Base-by-base conservation (phyloP, 2,113 vertebrate species). In the Phylloscopus trochiloides region DNA sequence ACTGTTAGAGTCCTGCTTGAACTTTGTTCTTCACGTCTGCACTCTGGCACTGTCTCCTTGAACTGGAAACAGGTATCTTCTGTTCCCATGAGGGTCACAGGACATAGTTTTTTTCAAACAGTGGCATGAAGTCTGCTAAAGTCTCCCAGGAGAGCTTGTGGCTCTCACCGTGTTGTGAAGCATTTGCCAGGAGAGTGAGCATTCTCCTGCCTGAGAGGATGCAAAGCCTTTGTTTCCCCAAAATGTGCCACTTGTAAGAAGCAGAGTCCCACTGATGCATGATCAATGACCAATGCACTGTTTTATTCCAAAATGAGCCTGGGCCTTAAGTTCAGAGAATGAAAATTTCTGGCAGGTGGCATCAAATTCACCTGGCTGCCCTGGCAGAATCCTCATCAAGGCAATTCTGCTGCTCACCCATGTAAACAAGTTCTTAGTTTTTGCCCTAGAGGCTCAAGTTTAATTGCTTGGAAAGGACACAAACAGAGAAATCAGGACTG, bases 401-500 rank as follows among this genome's bases (percentile, higher is more conserved):
- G 26, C 0, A 0, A 45, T 29, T 57, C 29, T 68, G 42, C 34
- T 1, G 0, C 42, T 85, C 66, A 76, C 29, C 31, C 15, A 18
- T 43, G 54, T 38, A 82, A 81, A 62, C 14, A 25, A 31, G 29
- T 17, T 70, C 52, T 73, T 59, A 10, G 51, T 51, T 91, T 88
- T 89, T 5, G 2, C 55, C 55, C 16, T 47, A 38, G 61, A 70
- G 62, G 32, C 63, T 92, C 42, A 62, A 29, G 75, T 86, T 88
- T 83, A 68, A 71, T 89, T 38, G 21, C 78, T 94, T 94, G 78
- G 59, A 83, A 76, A 92, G 59, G 45, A 88, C 17, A 32, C 14
- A 71, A 14, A 45, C 18, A 31, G 3, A 48, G 24, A 70, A 34
- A 32, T 65, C 28, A 29, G 36, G 34, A 31, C 5, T 63, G 7